A percentile compares a stretch with the other conserved stretches of the same genome.
phyloP scores from a whole-genome alignment of 2,888 invertebrate genomes.

The Rambutsinella grinnellia region DNA sequence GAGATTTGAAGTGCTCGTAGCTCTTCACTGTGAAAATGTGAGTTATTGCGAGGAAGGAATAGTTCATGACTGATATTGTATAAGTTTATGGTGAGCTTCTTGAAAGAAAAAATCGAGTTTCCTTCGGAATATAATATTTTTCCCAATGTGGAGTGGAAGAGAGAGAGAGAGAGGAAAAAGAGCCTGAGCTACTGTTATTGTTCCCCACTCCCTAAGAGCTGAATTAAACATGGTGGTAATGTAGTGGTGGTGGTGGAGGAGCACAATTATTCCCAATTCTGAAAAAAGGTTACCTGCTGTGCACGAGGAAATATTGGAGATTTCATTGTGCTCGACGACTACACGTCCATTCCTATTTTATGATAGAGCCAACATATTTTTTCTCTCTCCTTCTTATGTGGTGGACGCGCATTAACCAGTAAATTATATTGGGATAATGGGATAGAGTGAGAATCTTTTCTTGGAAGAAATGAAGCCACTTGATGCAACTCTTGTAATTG shows the following conservation, averaged over 20 bases:
- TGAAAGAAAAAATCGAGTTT: no score
- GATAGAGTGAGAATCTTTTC: background rate
- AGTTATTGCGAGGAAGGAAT: background rate
- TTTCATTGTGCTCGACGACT: background rate
- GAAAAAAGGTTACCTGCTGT: constrained; percentile 65
- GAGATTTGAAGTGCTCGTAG: background rate
- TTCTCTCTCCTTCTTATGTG: no score
- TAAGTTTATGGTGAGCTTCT: background rate
- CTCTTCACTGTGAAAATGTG: background rate
- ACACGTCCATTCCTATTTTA: background rate
- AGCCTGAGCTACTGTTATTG: no score
- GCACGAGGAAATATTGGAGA: constrained; percentile 33
- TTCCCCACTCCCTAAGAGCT: no score
- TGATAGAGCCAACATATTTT: no score
- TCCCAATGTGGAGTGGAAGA: no score
- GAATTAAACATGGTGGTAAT: constrained; percentile 15
- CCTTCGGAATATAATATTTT: no score
- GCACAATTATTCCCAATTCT: constrained; percentile 66
- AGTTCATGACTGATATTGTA: background rate
- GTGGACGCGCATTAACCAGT: no score
- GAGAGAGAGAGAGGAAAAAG: no score
- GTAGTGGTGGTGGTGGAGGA: constrained; percentile 46
- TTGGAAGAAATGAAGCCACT: no score
- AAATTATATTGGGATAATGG: background rate
- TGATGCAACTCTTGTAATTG: no score